These are phyloP conservation scores for Heloderma charlesbogerti DNA, from an alignment of 2,113 vertebrate genomes.

Conservation along the genomic window DNA sequence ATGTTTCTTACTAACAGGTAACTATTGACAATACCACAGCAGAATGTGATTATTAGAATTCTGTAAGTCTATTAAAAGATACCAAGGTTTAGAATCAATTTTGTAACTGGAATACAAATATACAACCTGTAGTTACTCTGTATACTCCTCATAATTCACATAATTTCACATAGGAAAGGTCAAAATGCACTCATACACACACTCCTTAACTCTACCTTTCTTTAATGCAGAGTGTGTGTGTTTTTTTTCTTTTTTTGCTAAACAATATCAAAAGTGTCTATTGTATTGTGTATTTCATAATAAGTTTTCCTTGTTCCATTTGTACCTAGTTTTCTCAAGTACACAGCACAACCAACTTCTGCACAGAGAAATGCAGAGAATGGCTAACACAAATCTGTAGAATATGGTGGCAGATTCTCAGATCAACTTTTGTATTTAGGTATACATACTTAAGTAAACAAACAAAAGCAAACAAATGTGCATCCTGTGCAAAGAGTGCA, in stretches of 20 bases:
- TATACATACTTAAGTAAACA: not conserved
- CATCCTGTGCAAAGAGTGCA: not conserved
- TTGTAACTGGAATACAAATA: not conserved
- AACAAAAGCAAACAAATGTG: not conserved
- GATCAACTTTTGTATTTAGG: not conserved
- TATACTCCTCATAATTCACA: not conserved
- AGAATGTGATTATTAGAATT: not conserved
- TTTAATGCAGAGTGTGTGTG: not conserved
- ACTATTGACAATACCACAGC: not conserved
- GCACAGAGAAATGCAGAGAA: not conserved
- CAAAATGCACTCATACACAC: too few relatives aligned
- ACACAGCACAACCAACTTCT: not conserved
- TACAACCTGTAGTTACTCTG: not conserved
- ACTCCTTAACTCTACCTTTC: not conserved
- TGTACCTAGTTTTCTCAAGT: not conserved
- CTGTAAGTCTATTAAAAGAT: not conserved
- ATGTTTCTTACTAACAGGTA: not conserved
- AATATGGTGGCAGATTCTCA: not conserved
- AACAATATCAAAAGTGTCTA: not conserved
- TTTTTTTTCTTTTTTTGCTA: not conserved
- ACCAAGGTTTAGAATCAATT: not conserved
- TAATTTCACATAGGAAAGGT: not conserved
- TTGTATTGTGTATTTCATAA: not conserved
- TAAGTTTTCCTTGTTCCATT: not conserved
- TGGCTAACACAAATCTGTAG: not conserved